Base-by-base conservation (phyloP, 2,797 vertebrate genomes). In the Phalloptychus januarius region DNA sequence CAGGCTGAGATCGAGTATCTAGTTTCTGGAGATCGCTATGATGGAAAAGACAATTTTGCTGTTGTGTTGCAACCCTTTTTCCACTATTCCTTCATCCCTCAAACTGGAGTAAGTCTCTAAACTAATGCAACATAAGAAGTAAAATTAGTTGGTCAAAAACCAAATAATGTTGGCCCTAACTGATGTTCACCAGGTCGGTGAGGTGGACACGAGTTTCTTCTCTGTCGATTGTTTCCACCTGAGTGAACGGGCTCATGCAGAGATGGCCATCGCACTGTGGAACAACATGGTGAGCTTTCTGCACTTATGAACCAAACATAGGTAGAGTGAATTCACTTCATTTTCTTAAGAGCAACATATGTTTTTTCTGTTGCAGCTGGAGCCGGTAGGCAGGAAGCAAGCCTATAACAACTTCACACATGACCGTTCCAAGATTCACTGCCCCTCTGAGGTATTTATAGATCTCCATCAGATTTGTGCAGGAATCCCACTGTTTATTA, bases 261-360 rank as follows among this genome's bases (percentile, higher is more conserved):
- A 97, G 94, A 96, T 98, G 97, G 97, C 97, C 81, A 92, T 96
- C 1, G 96, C 91, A 1, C 95, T 98, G 75, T 98, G 97, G 98
- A 98, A 99, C 82, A 99, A 97, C 85, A 98, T 98, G 98, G 98
- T 98, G 91, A 90, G 80, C 0, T 12, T 4, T 0, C n/a, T 38
- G 56, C 23, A 48, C 25, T 31, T n/a, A 78, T 52, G 23, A 23
- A 70, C 18, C 77, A 58, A 48, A 70, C n/a, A 48, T 52, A 46
- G 42, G 25, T 48, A 58, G 10, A 69, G 13, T 28, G 18, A 33
- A 2, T 16, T 25, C 46, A 46, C 8, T 77, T 69, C 42, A 42
- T 72, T 69, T 50, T 67, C 42, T 61, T 36, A 56, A 50, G 42
- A 46, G 45, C 2, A 40, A 54, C 13, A 28, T 7, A 25, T 46